Percentiles rank a stretch among this genome's conserved stretches.
Conservation (phyloP, 2,888 invertebrate species). For the Dione vanillae region DNA sequence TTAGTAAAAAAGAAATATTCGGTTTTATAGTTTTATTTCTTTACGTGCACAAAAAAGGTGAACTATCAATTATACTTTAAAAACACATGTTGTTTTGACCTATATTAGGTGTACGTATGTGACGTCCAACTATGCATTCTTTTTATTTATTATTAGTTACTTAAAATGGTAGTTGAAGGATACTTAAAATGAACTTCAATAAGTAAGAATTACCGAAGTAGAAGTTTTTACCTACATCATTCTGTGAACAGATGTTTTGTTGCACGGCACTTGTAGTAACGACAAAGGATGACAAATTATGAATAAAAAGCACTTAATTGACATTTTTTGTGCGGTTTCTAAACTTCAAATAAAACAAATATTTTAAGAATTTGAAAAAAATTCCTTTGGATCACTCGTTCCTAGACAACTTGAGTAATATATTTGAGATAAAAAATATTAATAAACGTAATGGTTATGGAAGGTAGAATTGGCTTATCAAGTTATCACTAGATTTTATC, state of each 20-base stretch:
- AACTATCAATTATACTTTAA: not conserved
- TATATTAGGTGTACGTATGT: not conserved
- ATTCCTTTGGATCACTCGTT: too few species aligned
- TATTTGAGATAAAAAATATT: too few species aligned
- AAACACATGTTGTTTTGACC: not conserved
- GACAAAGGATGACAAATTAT: constrained; percentile 21
- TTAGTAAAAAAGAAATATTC: not conserved
- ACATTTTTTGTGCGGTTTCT: not conserved
- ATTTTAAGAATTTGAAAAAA: too few species aligned
- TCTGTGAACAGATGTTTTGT: constrained; percentile 16
- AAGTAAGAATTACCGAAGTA: too few species aligned
- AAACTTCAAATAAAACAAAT: not conserved
- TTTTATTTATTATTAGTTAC: not conserved
- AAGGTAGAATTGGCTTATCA: too few species aligned
- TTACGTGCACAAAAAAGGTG: not conserved
- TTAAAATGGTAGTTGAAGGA: not conserved
- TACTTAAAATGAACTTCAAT: not conserved
- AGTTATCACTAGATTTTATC: too few species aligned
- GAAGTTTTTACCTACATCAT: not conserved
- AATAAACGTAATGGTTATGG: too few species aligned
- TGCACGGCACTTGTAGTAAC: not conserved
- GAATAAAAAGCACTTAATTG: constrained; percentile 4
- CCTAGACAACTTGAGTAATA: too few species aligned
- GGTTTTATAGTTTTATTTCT: not conserved
- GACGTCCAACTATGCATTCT: too few species aligned